These are phyloP conservation scores for Parascotia fuliginaria DNA, from an alignment of 2,888 invertebrate genomes.

Conservation along the genomic window DNA sequence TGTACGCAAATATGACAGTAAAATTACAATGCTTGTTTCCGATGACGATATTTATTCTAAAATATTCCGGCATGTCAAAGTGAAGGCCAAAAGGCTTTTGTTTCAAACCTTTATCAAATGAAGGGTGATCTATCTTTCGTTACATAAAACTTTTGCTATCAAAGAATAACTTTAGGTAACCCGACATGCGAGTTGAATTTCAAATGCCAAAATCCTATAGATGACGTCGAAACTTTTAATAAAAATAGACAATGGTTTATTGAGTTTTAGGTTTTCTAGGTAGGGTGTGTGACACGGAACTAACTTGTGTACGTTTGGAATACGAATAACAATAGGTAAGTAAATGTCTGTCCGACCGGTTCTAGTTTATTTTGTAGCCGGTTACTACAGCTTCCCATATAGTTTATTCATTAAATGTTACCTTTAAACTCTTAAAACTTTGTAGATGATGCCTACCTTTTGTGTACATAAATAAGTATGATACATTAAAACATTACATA, in stretches of 20 bases:
- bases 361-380: too few species aligned
- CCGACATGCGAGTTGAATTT: conserved; percentile 13
- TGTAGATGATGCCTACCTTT: too few species aligned
- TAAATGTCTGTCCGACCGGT: too few species aligned
- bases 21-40: too few species aligned
- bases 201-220: background rate
- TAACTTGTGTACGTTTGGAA: background rate
- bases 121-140: conserved; percentile 12
- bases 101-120: conserved; percentile 16
- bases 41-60: background rate
- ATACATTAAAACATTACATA: too few species aligned
- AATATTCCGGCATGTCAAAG: conserved; percentile 5
- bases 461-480: too few species aligned
- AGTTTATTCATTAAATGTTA: too few species aligned
- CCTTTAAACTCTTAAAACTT: too few species aligned
- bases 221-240: background rate
- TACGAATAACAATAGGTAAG: too few species aligned
- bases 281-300: background rate
- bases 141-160: conserved; percentile 18
- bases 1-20: background rate
- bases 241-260: background rate
- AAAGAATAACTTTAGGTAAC: conserved; percentile 20
- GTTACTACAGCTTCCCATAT: too few species aligned
- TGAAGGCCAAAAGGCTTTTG: conserved; percentile 1
- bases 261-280: background rate